phyloP scores from a whole-genome alignment of 2,113 vertebrate species.

The Cygnus atratus region DNA sequence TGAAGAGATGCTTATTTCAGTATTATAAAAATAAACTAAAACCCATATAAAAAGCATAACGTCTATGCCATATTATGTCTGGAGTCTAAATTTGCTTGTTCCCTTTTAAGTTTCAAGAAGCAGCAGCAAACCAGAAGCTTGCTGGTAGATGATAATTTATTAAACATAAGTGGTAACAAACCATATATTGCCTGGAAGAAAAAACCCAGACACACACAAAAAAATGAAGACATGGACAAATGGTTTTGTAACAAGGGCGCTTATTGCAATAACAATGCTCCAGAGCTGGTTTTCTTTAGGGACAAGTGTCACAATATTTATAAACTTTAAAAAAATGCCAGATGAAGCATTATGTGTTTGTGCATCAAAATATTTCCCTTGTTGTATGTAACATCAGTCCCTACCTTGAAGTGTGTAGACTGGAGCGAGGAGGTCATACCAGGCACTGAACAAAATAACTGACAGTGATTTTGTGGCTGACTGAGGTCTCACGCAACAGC shows the following conservation, averaged over 20 bases:
- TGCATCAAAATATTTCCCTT: neutral
- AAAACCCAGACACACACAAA: neutral
- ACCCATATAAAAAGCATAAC: neutral
- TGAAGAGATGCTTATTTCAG: neutral
- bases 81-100: neutral
- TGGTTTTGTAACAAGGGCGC: neutral
- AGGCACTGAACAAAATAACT: rapidly evolving
- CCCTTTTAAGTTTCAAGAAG: neutral
- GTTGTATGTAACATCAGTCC: neutral
- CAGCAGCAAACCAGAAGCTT: neutral
- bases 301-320: neutral
- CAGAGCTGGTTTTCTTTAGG: neutral
- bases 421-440: neutral
- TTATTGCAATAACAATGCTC: neutral
- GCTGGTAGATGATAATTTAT: neutral
- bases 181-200: neutral
- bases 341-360: neutral
- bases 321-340: neutral
- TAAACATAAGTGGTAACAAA: neutral
- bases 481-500: rapidly evolving
- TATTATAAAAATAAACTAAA: neutral
- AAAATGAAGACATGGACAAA: neutral
- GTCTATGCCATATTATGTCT: neutral
- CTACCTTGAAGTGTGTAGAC: rapidly evolving
- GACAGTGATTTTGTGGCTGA: neutral